phyloP scores from a whole-genome alignment of 2,113 vertebrate genomes.

The Notothenia coriiceps region DNA sequence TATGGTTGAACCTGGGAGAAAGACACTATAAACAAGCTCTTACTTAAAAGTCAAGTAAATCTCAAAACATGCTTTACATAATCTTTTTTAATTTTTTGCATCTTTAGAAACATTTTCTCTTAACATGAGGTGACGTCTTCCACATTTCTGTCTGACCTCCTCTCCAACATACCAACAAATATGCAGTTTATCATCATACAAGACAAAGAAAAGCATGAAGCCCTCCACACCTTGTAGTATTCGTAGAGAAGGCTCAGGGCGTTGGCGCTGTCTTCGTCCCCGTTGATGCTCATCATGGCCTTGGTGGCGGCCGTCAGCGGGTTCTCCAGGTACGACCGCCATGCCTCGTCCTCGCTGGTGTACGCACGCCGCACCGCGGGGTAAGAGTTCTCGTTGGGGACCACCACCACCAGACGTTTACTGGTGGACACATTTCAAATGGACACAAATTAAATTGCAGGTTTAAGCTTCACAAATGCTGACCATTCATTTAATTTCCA shows the following conservation, averaged over 20 bases:
- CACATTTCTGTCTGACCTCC: background rate
- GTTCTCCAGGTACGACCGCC: constrained; percentile 97
- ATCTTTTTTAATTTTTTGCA: background rate
- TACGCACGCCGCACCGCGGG: constrained; percentile 91
- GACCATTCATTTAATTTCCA: too few relatives aligned
- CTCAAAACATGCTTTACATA: background rate
- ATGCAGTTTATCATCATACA: background rate
- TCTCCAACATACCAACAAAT: background rate
- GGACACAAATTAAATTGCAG: background rate
- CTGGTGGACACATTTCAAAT: constrained; percentile 75
- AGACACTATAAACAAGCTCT: background rate
- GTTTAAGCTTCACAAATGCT: background rate
- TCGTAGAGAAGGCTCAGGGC: constrained; percentile 96
- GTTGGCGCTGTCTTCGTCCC: constrained; percentile 97
- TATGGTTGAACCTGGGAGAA: background rate
- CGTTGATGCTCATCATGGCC: constrained; percentile 99
- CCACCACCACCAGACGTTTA: constrained; percentile 96
- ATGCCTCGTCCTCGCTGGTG: constrained; percentile 98
- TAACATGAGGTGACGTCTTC: background rate
- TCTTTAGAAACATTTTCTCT: background rate
- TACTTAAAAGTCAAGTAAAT: background rate
- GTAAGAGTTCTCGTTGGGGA: constrained; percentile 91
- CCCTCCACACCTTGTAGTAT: constrained; percentile 91
- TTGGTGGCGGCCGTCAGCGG: constrained; percentile 98
- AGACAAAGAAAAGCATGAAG: background rate